Evolutionary conservation across 2,888 invertebrate species (phyloP).

Genomic region (Lycia hirtaria): DNA sequence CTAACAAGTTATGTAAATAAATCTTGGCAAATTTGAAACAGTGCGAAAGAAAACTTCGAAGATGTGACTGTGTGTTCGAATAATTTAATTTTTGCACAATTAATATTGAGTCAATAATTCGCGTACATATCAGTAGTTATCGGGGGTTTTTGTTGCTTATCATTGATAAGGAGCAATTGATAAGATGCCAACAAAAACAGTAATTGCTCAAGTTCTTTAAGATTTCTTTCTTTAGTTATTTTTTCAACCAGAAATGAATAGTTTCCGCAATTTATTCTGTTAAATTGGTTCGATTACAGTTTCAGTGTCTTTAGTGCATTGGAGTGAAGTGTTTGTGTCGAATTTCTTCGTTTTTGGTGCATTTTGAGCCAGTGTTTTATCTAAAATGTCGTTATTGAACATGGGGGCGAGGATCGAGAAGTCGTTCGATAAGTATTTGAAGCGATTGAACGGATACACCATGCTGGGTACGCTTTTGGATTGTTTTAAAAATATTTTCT

Average conservation of each 20-base stretch:
- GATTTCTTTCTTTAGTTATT: conserved; percentile 22
- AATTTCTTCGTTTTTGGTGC: not conserved
- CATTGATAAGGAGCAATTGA: conserved; percentile 26
- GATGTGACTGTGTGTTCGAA: conserved; percentile 19
- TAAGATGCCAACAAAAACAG: conserved; percentile 26
- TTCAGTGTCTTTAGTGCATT: conserved; percentile 8
- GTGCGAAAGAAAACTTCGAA: not conserved
- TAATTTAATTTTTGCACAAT: conserved; percentile 1
- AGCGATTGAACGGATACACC: conserved; percentile 67
- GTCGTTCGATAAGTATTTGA: conserved; percentile 59
- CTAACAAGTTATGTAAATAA: no score
- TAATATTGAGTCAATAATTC: no score
- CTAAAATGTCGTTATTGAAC: conserved; percentile 46
- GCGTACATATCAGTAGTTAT: conserved; percentile 17
- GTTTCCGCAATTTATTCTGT: conserved; percentile 18
- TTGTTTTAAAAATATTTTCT: not conserved
- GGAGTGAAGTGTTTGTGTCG: conserved; percentile 22
- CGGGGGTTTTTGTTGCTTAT: conserved; percentile 15
- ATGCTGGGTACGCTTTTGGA: conserved; percentile 60
- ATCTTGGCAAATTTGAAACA: not conserved
- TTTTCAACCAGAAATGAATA: conserved; percentile 20
- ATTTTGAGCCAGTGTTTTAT: no score
- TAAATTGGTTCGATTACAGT: conserved; percentile 10
- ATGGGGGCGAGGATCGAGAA: conserved; percentile 58
- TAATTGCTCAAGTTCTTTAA: conserved; percentile 23